Percentiles rank a stretch among this genome's conserved stretches.
Conservation (phyloP, 2,113 vertebrate species). For the Marmota flaviventris region DNA sequence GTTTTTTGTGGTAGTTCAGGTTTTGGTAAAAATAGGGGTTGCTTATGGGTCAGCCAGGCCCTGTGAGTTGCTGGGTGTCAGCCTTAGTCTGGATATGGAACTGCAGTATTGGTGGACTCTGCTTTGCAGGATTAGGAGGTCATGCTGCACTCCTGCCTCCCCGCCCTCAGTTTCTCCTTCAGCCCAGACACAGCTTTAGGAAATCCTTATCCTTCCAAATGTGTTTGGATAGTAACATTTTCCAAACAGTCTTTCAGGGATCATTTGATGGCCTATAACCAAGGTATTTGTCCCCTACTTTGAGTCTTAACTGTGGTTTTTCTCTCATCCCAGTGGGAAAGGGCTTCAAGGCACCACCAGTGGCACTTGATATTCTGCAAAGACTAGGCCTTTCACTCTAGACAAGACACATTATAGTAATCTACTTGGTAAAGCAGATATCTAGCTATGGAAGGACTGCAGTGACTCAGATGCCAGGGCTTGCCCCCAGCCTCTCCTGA, state of each 20-base stretch:
- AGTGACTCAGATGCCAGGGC: background rate
- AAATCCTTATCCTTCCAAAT: slow-evolving; percentile 67
- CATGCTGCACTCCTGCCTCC: background rate
- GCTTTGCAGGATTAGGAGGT: slow-evolving; percentile 16
- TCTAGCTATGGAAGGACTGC: background rate
- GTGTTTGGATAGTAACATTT: slow-evolving; percentile 64
- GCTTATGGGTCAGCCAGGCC: background rate
- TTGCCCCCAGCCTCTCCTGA: background rate
- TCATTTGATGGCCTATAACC: slow-evolving; percentile 52
- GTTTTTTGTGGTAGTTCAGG: slow-evolving; percentile 28
- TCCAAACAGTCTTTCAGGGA: slow-evolving; percentile 74
- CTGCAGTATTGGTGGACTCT: slow-evolving; percentile 36
- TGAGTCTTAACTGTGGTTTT: slow-evolving; percentile 71
- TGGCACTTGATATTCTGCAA: slow-evolving; percentile 30
- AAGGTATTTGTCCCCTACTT: slow-evolving; percentile 47
- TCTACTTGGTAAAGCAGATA: background rate
- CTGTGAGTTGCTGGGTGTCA: slow-evolving; percentile 12
- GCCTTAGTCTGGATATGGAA: slow-evolving; percentile 39
- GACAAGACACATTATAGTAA: background rate
- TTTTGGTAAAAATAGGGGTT: slow-evolving; percentile 21
- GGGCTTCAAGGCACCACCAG: slow-evolving; percentile 60
- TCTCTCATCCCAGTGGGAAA: slow-evolving; percentile 38
- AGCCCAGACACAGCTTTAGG: slow-evolving; percentile 66
- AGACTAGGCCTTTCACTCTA: slow-evolving; percentile 53
- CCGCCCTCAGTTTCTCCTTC: background rate